Evolutionary conservation across 2,888 invertebrate species (phyloP).

Genomic region (Leptinotarsa haldemani): DNA sequence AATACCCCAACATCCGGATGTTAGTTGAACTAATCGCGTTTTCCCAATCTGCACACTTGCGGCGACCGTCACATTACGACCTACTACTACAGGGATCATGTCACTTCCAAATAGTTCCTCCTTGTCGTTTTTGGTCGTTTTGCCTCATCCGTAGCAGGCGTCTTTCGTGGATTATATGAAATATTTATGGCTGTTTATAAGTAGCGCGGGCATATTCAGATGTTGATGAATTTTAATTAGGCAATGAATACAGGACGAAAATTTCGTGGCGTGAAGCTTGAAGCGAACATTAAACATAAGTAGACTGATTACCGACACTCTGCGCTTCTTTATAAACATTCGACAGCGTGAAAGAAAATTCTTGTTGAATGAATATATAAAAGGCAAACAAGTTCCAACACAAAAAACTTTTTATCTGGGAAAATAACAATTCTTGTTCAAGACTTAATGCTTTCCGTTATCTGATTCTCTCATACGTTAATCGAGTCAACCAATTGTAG

Average conservation of each 20-base stretch:
- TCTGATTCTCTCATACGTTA: too few relatives aligned
- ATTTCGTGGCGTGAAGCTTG: conserved; percentile 1
- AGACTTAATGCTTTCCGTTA: too few relatives aligned
- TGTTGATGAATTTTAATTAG: conserved; percentile 39
- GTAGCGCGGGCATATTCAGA: conserved; percentile 36
- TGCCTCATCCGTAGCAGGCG: conserved; percentile 11
- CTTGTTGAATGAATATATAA: too few relatives aligned
- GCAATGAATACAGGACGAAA: conserved; percentile 38
- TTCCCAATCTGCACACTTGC: conserved; percentile 52
- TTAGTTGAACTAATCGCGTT: conserved; percentile 52
- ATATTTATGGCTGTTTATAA: conserved; percentile 36
- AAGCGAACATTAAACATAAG: conserved; percentile 9
- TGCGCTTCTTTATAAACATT: too few relatives aligned
- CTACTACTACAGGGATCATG: conserved; percentile 35
- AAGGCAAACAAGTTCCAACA: too few relatives aligned
- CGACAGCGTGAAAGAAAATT: too few relatives aligned
- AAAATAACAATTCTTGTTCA: too few relatives aligned
- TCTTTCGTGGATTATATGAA: conserved; percentile 31
- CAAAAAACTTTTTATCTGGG: too few relatives aligned
- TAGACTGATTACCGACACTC: neutral
- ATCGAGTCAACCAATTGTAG: too few relatives aligned
- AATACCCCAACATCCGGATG: conserved; percentile 53
- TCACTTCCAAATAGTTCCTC: conserved; percentile 20
- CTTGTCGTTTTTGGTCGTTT: conserved; percentile 6
- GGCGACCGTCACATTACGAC: conserved; percentile 44